These are phyloP conservation scores for Clarias magur DNA, from an alignment of 2,113 vertebrate genomes.

Conservation along the genomic window DNA sequence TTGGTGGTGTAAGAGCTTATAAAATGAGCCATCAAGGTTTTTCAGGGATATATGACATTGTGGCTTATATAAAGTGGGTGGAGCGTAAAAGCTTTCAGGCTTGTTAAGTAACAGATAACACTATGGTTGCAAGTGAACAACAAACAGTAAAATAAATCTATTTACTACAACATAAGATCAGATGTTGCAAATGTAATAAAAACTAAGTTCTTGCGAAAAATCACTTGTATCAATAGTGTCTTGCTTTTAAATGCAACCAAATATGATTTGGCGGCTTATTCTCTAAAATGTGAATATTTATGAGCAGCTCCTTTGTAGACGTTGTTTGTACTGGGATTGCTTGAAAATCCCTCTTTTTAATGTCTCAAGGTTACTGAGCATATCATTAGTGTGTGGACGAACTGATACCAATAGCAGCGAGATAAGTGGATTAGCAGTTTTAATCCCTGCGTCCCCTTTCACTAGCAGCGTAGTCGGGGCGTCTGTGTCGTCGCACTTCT, in stretches of 20 bases:
- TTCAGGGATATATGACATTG: background rate
- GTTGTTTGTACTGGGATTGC: background rate
- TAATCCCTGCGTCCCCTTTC: slow-evolving; percentile 23
- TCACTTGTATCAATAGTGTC: background rate
- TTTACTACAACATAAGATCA: background rate
- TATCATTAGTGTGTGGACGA: slow-evolving; percentile 15
- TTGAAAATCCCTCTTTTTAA: background rate
- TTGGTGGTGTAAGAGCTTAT: background rate
- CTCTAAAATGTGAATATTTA: background rate
- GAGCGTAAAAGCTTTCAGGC: background rate
- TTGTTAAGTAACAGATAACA: background rate
- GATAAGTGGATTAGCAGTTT: slow-evolving; percentile 30
- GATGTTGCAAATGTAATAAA: background rate
- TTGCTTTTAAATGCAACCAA: background rate
- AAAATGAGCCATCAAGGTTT: background rate
- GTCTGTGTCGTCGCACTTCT: slow-evolving; percentile 16
- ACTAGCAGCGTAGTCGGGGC: background rate
- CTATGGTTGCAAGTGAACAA: background rate
- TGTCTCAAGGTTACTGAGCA: background rate
- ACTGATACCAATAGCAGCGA: slow-evolving; percentile 29
- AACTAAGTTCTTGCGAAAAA: background rate
- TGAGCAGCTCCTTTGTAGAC: background rate
- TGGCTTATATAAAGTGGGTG: background rate
- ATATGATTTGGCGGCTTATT: background rate
- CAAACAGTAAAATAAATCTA: background rate